Conservation (phyloP, 2,888 invertebrate species). For the Tetramorium bicarinatum region DNA sequence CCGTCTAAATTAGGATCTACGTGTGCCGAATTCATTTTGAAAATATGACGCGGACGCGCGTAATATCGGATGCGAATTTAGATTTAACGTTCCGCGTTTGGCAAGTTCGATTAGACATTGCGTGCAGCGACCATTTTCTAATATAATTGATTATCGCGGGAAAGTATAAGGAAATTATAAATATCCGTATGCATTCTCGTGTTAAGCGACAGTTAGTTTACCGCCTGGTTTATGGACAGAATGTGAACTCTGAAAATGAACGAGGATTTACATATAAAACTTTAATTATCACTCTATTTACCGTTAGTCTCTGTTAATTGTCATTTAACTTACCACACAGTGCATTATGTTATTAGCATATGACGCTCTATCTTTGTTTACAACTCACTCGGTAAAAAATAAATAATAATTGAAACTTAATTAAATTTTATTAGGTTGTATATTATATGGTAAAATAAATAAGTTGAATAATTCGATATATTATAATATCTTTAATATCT, state of each 20-base stretch:
- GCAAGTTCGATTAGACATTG: constrained; percentile 7
- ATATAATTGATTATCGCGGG: neutral
- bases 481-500: neutral
- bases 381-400: neutral
- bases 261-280: neutral
- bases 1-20: constrained; percentile 51
- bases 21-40: constrained; percentile 50
- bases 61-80: constrained; percentile 51
- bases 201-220: neutral
- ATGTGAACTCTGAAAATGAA: neutral
- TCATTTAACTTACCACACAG: neutral
- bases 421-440: neutral
- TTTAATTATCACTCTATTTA: neutral
- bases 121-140: constrained; percentile 9
- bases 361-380: neutral
- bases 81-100: constrained; percentile 21
- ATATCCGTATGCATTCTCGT: neutral
- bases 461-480: neutral
- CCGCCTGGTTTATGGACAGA: neutral
- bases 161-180: constrained; percentile 11
- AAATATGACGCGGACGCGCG: constrained; percentile 45
- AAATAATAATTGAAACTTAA: neutral
- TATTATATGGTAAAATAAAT: neutral
- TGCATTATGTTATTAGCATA: neutral
- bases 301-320: neutral